Evolutionary conservation across 2,113 vertebrate genomes (phyloP).

Genomic region (Malurus cyaneus): DNA sequence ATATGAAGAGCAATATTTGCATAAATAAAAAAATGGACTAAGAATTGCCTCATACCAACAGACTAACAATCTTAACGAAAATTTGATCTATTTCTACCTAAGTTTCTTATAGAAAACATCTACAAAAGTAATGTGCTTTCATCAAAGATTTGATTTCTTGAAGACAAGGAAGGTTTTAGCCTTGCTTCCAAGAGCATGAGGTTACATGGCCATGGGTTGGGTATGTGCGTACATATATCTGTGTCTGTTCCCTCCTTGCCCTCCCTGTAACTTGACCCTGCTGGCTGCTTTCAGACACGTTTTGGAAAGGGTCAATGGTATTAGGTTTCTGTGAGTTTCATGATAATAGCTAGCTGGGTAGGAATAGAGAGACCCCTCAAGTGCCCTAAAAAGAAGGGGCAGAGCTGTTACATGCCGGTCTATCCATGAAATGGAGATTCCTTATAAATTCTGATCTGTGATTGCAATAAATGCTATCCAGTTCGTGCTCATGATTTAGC

Average conservation of each 20-base stretch:
- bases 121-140: background rate
- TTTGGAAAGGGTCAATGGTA: background rate
- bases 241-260: background rate
- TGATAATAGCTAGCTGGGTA: background rate
- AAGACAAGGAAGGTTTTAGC: background rate
- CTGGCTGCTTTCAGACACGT: background rate
- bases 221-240: background rate
- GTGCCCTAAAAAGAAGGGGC: background rate
- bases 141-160: background rate
- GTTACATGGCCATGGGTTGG: background rate
- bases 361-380: background rate
- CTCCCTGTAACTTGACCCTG: constrained; percentile 9
- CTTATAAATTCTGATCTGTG: background rate
- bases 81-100: background rate
- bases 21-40: background rate
- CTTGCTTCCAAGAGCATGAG: background rate
- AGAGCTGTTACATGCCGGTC: background rate
- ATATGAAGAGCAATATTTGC: background rate
- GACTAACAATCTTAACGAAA: background rate
- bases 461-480: background rate
- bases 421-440: background rate
- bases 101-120: background rate
- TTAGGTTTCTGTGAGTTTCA: background rate
- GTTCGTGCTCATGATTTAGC: background rate
- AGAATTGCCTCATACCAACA: background rate